Evolutionary conservation across 2,888 invertebrate species (phyloP), one percentile per base, ranked within the genome.

Genomic region (Orthonychiurus folsomi): DNA sequence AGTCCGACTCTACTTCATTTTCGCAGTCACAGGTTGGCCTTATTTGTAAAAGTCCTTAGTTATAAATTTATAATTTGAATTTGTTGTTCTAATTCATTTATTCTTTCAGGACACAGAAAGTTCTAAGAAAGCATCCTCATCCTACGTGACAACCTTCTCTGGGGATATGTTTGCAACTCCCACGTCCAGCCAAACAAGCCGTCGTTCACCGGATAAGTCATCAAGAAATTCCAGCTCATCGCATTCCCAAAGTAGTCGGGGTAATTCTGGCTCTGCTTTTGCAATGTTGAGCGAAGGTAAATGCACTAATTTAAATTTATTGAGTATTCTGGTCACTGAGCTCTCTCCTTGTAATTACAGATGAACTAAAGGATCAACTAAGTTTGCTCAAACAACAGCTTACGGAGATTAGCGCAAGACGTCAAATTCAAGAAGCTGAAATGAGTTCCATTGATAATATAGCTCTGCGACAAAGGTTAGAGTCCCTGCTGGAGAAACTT

Each of bases 381-480:
- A 84, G 85, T 61, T 85, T 87, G 69, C 76, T 92, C 1, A 83
- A 85, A 60, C 79, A 83, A 15, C 89, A 92, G 76, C 79, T 93
- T 56, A 83, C 84, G 20, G 88, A 89, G 68, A 77, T 93, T 20
- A 86, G 86, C 73, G 82, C 84, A 50, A 83, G 88, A 58, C 81
- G 88, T 65, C 83, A 85, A 61, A 85, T 88, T 73, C 91, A 90
- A 68, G 89, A 92, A 73, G 82, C 85, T 69, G 89, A 92, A 77
- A 86, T 93, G 66, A 84, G 87, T 24, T 87, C 86, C 55, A 89
- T 92, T 75, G 91, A 92, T 75, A 93, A 93, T 76, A 80, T 86
- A 66, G 88, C 89, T 15, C 77, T 93, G 18, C 80, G 87, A 56
- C 89, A 91, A 76, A 80, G 93, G 60, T 88, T 94, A 77, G 86